Conservation (phyloP, 2,113 vertebrate species). For the Scolopax mira region DNA sequence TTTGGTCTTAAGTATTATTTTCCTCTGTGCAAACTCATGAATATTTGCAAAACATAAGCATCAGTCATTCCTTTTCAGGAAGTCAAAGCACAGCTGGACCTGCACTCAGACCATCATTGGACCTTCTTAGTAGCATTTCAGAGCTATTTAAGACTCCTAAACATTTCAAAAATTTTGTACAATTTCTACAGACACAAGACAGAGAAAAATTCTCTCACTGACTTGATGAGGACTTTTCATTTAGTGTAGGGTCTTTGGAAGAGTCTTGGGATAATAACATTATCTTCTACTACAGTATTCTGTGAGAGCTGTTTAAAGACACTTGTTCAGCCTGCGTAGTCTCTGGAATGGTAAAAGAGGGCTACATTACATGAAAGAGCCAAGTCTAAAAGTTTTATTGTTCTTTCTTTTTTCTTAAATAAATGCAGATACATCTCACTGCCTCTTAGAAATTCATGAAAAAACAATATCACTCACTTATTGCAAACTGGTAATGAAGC, state of each 20-base stretch:
- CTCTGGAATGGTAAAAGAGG: not conserved
- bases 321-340: not conserved
- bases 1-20: not conserved
- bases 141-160: not conserved
- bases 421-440: slow-evolving; percentile 10
- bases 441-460: slow-evolving; percentile 17
- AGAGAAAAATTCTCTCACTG: not conserved
- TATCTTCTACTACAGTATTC: not conserved
- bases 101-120: not conserved
- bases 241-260: not conserved
- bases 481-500: not conserved
- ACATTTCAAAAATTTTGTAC: not conserved
- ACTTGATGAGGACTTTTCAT: not conserved
- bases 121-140: not conserved
- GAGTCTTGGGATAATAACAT: not conserved
- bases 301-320: not conserved
- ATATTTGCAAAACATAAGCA: not conserved
- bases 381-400: not conserved
- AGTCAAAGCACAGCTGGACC: not conserved
- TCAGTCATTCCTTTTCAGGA: not conserved
- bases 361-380: not conserved
- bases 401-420: not conserved
- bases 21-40: not conserved
- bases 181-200: not conserved
- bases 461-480: not conserved